phyloP scores from a whole-genome alignment of 2,797 vertebrate species.

The Poecile montanus region DNA sequence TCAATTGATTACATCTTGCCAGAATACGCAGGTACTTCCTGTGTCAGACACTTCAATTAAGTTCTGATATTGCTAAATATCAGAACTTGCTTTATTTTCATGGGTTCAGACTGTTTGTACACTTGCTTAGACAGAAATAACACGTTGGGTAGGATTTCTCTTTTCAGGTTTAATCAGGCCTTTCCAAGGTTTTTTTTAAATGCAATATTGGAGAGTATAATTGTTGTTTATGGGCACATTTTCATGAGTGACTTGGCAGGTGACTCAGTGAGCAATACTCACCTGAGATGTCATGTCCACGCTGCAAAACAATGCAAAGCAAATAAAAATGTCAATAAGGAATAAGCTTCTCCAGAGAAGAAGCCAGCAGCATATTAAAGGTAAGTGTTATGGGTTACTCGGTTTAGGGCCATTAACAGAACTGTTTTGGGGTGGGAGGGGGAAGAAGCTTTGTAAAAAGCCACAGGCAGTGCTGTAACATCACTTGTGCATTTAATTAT shows the following conservation, averaged over 20 bases:
- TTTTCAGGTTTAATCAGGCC: neutral
- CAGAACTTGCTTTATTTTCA: neutral
- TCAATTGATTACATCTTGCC: neutral
- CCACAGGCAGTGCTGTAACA: neutral
- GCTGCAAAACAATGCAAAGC: neutral
- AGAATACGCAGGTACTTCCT: neutral
- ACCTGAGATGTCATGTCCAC: neutral
- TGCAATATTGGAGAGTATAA: neutral
- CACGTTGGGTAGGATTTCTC: neutral
- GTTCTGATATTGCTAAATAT: neutral
- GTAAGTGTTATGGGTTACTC: neutral
- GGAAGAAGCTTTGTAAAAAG: neutral
- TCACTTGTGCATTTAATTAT: constrained; percentile 19
- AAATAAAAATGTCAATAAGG: neutral
- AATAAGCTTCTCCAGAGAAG: neutral
- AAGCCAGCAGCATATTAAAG: neutral
- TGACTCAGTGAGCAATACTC: neutral
- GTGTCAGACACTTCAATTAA: neutral
- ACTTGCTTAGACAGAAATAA: neutral
- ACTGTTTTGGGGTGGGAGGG: neutral
- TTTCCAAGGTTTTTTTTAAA: too few relatives aligned
- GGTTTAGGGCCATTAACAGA: neutral
- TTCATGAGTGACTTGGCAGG: neutral
- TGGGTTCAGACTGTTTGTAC: neutral
- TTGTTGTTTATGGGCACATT: neutral